Base-by-base conservation (phyloP, 1,140 invertebrate genomes). In the Diploscapter pachys region DNA sequence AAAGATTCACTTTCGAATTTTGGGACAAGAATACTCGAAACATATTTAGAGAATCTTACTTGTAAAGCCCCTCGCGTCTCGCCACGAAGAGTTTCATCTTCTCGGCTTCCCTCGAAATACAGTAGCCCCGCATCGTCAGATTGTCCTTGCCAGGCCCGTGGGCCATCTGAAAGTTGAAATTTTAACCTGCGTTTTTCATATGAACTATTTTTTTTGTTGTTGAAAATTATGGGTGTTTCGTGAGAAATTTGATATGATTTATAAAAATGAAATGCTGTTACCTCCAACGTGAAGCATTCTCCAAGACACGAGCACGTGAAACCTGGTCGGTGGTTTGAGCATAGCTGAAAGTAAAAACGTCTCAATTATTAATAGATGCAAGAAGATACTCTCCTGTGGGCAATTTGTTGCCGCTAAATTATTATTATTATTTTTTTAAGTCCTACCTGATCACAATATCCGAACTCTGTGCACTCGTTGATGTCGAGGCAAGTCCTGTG, bases 381-480 rank as follows among this genome's bases (percentile, higher is more conserved):
- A 31, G 31, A 31, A 31, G 31, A 1, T 1, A 31, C 31, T 31
- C 31, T 31, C 31, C 31, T 31, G 31, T 31, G 31, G 31, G 31
- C 31, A 31, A 1, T 31, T 31, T 31, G 31, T 31, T 31, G 31
- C 31, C 1, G 1, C 31, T 31, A 0, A 31, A 31, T 31, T 31
- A 31, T 31, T n/a, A n/a, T n/a, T n/a, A n/a, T n/a, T n/a, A n/a
- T n/a, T n/a, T 31, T 31, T 31, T 31, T 31, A 0, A 31, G 1
- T 31, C 31, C 31, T 31, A 31, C 31, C 31, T 31, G 96, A 83
- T 98, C 94, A 87, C 95, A 98, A 85, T 91, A 94, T 11, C 94
- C 94, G 93, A 94, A 98, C 86, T 94, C 92, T 5, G 88, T 85
- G 87, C 96, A 99, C 87, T 98, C 95, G 87, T 98, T 90, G 75